These are phyloP conservation scores for Lomographa bimaculata DNA, from an alignment of 2,888 invertebrate species.

Conservation along the genomic window DNA sequence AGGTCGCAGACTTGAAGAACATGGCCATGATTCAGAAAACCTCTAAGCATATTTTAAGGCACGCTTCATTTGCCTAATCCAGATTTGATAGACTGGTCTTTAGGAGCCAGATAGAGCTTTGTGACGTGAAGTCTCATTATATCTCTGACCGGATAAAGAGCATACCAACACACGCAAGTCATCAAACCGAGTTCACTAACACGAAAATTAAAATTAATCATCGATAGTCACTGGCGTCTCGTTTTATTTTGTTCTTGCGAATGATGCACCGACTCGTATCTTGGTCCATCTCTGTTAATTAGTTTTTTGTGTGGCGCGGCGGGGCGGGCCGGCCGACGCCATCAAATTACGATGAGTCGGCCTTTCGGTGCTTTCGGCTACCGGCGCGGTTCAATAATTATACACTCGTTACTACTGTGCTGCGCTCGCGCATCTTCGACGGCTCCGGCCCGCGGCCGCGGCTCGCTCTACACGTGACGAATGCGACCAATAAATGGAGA, in stretches of 20 bases:
- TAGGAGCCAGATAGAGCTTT: too few relatives aligned
- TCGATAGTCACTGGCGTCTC: conserved; percentile 50
- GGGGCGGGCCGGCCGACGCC: conserved; percentile 77
- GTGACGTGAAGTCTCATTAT: conserved; percentile 9
- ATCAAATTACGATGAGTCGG: conserved; percentile 84
- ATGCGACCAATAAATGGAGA: conserved; percentile 54
- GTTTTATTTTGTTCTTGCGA: conserved; percentile 64
- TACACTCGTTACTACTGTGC: conserved; percentile 83
- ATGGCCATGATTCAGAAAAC: too few relatives aligned
- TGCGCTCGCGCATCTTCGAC: conserved; percentile 46
- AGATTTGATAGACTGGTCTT: too few relatives aligned
- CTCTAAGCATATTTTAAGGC: too few relatives aligned
- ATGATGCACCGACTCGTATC: conserved; percentile 58
- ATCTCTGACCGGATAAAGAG: conserved; percentile 22
- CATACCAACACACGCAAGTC: conserved; percentile 30
- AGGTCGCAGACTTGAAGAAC: too few relatives aligned
- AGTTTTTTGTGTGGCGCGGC: conserved; percentile 77
- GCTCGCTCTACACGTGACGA: conserved; percentile 47
- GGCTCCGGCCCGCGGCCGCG: conserved; percentile 24
- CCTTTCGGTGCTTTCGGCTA: conserved; percentile 80
- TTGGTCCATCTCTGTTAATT: conserved; percentile 78
- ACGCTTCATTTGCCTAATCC: too few relatives aligned
- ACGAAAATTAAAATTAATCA: conserved; percentile 46
- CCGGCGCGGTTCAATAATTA: conserved; percentile 77
- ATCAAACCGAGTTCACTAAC: conserved; percentile 37